A percentile compares a stretch with the other conserved stretches of the same genome.
Conservation (phyloP, 1,140 invertebrate species). For the Cyrtorhinus lividipennis region DNA sequence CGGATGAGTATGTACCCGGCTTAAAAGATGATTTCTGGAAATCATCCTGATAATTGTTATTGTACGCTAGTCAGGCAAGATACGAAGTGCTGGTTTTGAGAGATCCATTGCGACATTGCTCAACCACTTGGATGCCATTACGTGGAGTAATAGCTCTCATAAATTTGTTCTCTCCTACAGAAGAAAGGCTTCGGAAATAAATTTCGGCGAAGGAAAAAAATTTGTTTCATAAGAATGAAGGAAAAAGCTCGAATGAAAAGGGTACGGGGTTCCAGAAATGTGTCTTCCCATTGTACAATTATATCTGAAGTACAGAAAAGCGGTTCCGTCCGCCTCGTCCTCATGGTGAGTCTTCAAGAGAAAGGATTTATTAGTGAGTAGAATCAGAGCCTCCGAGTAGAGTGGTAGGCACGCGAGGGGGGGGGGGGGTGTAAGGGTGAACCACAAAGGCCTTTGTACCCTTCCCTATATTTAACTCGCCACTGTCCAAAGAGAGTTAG, state of each 20-base stretch:
- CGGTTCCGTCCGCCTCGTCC: background rate
- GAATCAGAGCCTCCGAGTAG: too few relatives aligned
- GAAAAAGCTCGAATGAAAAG: background rate
- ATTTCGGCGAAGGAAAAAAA: background rate
- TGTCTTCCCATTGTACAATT: background rate
- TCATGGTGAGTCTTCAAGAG: background rate
- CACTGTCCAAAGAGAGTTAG: conserved; percentile 9
- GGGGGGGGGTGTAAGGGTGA: background rate
- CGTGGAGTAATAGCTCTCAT: too few relatives aligned
- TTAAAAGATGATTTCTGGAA: too few relatives aligned
- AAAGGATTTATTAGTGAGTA: background rate
- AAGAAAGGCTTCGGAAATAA: too few relatives aligned
- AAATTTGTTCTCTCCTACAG: too few relatives aligned
- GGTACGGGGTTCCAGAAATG: background rate
- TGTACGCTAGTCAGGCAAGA: too few relatives aligned
- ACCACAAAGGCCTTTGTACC: conserved; percentile 9
- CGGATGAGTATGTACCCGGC: too few relatives aligned
- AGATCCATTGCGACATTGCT: too few relatives aligned
- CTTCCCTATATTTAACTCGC: conserved; percentile 7
- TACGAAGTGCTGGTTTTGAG: too few relatives aligned
- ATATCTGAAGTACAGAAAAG: background rate
- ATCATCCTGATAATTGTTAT: too few relatives aligned
- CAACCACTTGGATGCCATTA: too few relatives aligned
- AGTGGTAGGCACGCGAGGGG: too few relatives aligned
- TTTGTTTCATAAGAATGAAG: background rate